These are phyloP conservation scores for Philhelius pedissequus DNA, from an alignment of 2,888 invertebrate genomes.

Conservation along the genomic window DNA sequence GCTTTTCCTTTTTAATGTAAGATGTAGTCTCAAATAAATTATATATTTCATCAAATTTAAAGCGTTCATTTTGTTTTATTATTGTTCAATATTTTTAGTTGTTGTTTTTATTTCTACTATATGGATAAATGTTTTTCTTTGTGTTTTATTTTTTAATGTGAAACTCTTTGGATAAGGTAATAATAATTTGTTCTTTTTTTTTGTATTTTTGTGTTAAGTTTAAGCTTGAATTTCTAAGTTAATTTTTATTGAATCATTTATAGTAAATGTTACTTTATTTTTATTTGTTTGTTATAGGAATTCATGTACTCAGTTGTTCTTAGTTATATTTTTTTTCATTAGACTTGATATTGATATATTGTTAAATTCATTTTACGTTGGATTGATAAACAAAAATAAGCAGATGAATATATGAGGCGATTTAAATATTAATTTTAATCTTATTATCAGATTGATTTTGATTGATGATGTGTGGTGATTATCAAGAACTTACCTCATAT, in stretches of 20 bases:
- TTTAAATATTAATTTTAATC: not conserved
- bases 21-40: not conserved
- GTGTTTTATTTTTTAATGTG: constrained; percentile 59
- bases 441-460: not conserved
- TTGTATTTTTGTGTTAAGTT: constrained; percentile 23
- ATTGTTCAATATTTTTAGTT: constrained; percentile 49
- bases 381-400: constrained; percentile 33
- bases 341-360: constrained; percentile 33
- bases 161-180: constrained; percentile 68
- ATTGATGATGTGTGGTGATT: not conserved
- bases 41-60: constrained; percentile 52
- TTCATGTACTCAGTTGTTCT: constrained; percentile 15
- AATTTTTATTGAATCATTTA: constrained; percentile 33
- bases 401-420: constrained; percentile 56
- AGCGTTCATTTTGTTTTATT: constrained; percentile 63
- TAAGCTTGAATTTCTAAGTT: constrained; percentile 45
- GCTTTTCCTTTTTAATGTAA: not conserved
- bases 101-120: constrained; percentile 12
- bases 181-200: constrained; percentile 49
- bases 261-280: constrained; percentile 22
- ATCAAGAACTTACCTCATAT: constrained; percentile 1
- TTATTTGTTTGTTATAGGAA: constrained; percentile 36
- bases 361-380: constrained; percentile 12
- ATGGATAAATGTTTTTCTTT: constrained; percentile 46
- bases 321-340: not conserved